These are phyloP conservation scores for Macrotrachela quadricornifera DNA, from an alignment of 1,140 invertebrate genomes.

Conservation along the genomic window DNA sequence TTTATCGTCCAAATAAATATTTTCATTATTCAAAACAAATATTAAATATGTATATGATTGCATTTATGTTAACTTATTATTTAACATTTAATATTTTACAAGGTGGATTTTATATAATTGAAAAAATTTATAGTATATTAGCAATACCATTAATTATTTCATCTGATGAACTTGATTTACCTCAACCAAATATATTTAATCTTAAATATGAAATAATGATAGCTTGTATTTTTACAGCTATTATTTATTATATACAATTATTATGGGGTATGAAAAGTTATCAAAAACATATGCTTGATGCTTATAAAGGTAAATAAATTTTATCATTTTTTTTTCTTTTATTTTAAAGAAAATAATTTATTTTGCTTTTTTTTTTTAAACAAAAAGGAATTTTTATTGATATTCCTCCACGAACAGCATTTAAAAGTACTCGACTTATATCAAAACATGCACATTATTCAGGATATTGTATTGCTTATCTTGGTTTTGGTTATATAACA, in stretches of 20 bases:
- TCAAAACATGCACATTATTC: background rate
- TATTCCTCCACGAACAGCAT: background rate
- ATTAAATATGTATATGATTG: slow-evolving; percentile 6
- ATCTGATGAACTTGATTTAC: background rate
- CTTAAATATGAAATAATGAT: background rate
- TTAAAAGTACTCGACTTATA: background rate
- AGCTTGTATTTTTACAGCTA: slow-evolving; percentile 1
- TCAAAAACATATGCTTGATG: slow-evolving; percentile 3
- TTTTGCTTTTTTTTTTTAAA: no score
- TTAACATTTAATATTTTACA: background rate
- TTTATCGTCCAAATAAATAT: background rate
- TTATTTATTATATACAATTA: background rate
- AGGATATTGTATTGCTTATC: background rate
- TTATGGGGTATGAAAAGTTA: slow-evolving; percentile 3
- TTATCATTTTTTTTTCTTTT: no score
- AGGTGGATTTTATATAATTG: no score
- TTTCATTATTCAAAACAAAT: slow-evolving; percentile 7
- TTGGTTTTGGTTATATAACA: background rate
- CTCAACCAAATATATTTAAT: background rate
- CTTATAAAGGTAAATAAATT: background rate
- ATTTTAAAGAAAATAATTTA: no score
- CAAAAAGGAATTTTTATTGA: background rate
- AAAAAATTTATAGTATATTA: no score
- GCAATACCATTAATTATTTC: no score
- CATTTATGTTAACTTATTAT: slow-evolving; percentile 6